Percentiles rank a stretch among this genome's conserved stretches.
Evolutionary conservation across 1,140 invertebrate species (phyloP).

Genomic region (Drosophila busckii): DNA sequence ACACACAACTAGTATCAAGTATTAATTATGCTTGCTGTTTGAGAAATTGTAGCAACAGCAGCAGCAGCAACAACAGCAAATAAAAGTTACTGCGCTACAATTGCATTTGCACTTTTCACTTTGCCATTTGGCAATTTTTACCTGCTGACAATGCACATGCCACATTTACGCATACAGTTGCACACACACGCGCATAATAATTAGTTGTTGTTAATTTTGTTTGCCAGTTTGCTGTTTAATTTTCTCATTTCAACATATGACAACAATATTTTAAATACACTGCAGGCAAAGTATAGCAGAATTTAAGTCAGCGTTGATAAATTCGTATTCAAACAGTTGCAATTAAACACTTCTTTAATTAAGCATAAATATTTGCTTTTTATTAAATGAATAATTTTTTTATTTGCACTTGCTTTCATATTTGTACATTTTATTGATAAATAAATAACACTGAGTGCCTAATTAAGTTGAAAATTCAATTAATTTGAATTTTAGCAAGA

Average conservation of each 20-base stretch:
- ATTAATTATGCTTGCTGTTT: slow-evolving; percentile 48
- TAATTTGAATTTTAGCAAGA: too few species aligned
- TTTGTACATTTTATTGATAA: too few species aligned
- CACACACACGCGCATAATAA: neutral
- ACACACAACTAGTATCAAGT: slow-evolving; percentile 51
- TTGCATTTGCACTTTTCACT: slow-evolving; percentile 7
- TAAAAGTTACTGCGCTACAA: slow-evolving; percentile 7
- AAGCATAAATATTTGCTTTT: too few species aligned
- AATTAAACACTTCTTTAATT: too few species aligned
- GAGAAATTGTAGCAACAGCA: slow-evolving; percentile 38
- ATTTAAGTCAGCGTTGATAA: too few species aligned
- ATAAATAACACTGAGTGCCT: too few species aligned
- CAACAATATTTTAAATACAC: too few species aligned
- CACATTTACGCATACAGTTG: too few species aligned
- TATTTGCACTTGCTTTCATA: neutral
- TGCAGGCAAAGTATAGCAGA: neutral
- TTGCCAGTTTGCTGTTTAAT: slow-evolving; percentile 19
- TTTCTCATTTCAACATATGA: slow-evolving; percentile 34
- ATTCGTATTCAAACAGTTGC: too few species aligned
- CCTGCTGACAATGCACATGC: neutral
- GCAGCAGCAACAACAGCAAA: neutral
- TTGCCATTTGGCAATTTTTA: slow-evolving; percentile 2
- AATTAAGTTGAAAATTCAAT: too few species aligned
- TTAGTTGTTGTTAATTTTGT: slow-evolving; percentile 6
- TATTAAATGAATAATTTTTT: too few species aligned